Base-by-base conservation (phyloP, 2,888 invertebrate genomes). In the Syrphus vitripennis region DNA sequence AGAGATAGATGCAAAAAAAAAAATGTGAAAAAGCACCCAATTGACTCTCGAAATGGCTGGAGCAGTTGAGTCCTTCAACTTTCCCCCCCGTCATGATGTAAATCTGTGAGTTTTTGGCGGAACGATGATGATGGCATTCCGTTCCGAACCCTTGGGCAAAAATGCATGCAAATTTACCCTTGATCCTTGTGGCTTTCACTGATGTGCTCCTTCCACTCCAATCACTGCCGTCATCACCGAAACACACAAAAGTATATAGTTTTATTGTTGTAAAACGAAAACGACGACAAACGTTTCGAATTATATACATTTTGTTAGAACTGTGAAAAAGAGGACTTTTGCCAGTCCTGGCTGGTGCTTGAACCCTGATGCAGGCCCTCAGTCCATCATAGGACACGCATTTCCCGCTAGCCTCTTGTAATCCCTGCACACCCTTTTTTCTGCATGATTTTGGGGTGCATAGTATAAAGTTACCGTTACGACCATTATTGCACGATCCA, bases 161-260 rank as follows among this genome's bases (percentile, higher is more conserved):
- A 67, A 42, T 48, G 9, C 50, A 78, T 78, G 72, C 50, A 83
- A 83, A 83, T 72, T 53, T 50, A 83, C 67, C 78, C 83, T 61
- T 48, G 57, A 70, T 71, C 70, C 79, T 59, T 50, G 40, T 59
- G 40, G 37, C 59, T 57, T 16, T 19, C 21, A 6, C 14, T 14
- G n/a, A 19, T 21, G 26, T 24, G 19, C 14, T 9, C 37, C 19
- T 26, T 31, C 16, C 24, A 29, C 19, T 16, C 45, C 19, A 42
- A 29, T 45, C 57, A 29, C 9, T 37, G 19, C 21, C 34, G 10
- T 12, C 31, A 29, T 12, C 14, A 48, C n/a, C 75, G 55, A 34
- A 72, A 50, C n/a, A 31, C 34, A 26, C n/a, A 31, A 26, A 26
- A 63, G 55, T 16, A 29, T 45, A 29, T n/a, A 29, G 45, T 34